Evolutionary conservation across 2,797 vertebrate genomes (phyloP).

Genomic region (Gobionotothen gibberifrons): DNA sequence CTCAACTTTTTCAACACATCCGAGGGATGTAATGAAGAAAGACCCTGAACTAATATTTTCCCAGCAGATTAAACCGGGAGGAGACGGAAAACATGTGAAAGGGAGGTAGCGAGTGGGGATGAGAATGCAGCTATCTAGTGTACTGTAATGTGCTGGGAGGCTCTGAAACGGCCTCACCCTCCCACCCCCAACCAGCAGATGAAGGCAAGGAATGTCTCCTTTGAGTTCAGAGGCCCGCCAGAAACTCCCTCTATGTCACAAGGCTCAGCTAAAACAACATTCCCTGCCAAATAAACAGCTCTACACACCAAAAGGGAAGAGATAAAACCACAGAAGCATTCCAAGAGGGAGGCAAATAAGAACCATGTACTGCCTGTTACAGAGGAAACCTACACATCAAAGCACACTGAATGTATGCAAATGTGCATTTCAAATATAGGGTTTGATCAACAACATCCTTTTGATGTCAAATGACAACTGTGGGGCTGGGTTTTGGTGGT

Average conservation of each 20-base stretch:
- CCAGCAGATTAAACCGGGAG: slow-evolving; percentile 71
- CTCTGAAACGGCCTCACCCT: slow-evolving; percentile 52
- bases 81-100: slow-evolving; percentile 41
- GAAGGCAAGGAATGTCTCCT: slow-evolving; percentile 59
- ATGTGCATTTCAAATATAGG: slow-evolving; percentile 46
- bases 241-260: slow-evolving; percentile 45
- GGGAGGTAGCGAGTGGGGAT: slow-evolving; percentile 59
- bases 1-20: slow-evolving; percentile 64
- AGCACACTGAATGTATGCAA: slow-evolving; percentile 33
- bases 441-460: slow-evolving; percentile 51
- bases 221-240: slow-evolving; percentile 39
- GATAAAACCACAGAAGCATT: slow-evolving; percentile 15
- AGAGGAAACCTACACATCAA: slow-evolving; percentile 30
- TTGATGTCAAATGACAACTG: slow-evolving; percentile 52
- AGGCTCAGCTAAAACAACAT: slow-evolving; percentile 48
- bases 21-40: slow-evolving; percentile 58
- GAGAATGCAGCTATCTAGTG: slow-evolving; percentile 68
- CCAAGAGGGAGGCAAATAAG: slow-evolving; percentile 21
- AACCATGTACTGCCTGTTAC: slow-evolving; percentile 15
- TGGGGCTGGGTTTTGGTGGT: background rate
- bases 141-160: slow-evolving; percentile 48
- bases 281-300: slow-evolving; percentile 34
- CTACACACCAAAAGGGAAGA: slow-evolving; percentile 14
- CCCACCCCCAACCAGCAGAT: slow-evolving; percentile 48
- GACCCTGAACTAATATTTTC: slow-evolving; percentile 77